Conservation (phyloP, 2,113 vertebrate genomes). For the Puffinus mauretanicus region DNA sequence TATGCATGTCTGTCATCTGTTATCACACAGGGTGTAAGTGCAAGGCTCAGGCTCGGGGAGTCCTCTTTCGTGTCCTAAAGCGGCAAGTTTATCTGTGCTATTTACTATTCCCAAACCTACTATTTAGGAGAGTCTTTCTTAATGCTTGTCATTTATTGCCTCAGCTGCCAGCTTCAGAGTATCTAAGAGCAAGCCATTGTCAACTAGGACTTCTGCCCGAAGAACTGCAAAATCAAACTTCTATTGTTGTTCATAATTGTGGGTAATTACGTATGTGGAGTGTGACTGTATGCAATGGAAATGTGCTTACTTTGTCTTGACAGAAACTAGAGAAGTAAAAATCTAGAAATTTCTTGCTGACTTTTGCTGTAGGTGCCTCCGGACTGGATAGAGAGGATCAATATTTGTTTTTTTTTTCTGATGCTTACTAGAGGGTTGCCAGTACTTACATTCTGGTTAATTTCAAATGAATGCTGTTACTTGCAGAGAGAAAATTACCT, state of each 20-base stretch:
- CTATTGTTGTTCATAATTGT: background rate
- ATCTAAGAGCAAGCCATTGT: background rate
- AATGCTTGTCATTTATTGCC: background rate
- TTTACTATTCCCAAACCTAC: background rate
- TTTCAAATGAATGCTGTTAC: background rate
- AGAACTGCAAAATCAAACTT: background rate
- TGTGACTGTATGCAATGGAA: background rate
- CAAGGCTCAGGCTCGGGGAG: background rate
- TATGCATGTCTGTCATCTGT: background rate
- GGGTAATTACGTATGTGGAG: background rate
- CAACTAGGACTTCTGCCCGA: background rate
- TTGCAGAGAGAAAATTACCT: background rate
- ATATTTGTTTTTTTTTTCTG: background rate
- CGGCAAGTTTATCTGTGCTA: background rate
- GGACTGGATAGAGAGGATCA: background rate
- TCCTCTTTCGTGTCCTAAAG: background rate
- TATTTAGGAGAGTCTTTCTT: background rate
- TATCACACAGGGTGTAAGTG: background rate
- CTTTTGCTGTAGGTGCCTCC: background rate
- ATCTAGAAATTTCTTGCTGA: background rate
- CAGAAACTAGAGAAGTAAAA: background rate
- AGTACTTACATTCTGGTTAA: background rate
- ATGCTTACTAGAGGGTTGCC: background rate
- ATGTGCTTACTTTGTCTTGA: background rate
- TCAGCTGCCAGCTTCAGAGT: background rate